These are phyloP conservation scores for Sphaerodactylus townsendi DNA, from an alignment of 2,113 vertebrate species.

Conservation along the genomic window DNA sequence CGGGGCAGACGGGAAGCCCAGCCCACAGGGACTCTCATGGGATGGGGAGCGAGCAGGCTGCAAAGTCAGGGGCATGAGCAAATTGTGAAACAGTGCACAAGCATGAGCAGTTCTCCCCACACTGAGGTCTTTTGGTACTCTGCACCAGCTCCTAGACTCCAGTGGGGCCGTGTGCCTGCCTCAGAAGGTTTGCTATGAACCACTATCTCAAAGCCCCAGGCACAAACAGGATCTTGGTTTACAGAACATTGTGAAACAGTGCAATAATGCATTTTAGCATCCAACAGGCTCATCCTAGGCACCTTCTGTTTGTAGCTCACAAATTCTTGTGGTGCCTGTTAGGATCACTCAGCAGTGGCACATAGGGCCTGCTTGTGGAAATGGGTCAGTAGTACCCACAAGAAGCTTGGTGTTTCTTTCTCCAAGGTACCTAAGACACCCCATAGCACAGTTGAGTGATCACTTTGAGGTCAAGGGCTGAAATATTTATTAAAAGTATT, in stretches of 20 bases:
- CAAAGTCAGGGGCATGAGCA: neutral
- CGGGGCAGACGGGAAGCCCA: conserved; percentile 22
- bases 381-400: neutral
- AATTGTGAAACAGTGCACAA: neutral
- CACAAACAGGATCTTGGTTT: neutral
- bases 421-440: neutral
- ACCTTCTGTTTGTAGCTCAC: neutral
- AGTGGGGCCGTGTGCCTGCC: neutral
- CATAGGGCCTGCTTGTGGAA: neutral
- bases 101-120: neutral
- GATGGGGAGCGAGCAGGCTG: conserved; percentile 10
- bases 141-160: neutral
- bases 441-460: neutral
- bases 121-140: neutral
- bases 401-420: neutral
- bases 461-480: neutral
- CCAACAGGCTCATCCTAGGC: neutral
- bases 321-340: neutral
- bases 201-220: neutral
- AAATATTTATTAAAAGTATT: no score
- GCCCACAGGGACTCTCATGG: conserved; percentile 22
- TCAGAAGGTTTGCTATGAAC: neutral
- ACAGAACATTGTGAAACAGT: neutral
- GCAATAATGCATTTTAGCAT: neutral
- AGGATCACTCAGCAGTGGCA: neutral